Base-by-base conservation (phyloP, 2,797 vertebrate species). In the Heterohyrax brucei region DNA sequence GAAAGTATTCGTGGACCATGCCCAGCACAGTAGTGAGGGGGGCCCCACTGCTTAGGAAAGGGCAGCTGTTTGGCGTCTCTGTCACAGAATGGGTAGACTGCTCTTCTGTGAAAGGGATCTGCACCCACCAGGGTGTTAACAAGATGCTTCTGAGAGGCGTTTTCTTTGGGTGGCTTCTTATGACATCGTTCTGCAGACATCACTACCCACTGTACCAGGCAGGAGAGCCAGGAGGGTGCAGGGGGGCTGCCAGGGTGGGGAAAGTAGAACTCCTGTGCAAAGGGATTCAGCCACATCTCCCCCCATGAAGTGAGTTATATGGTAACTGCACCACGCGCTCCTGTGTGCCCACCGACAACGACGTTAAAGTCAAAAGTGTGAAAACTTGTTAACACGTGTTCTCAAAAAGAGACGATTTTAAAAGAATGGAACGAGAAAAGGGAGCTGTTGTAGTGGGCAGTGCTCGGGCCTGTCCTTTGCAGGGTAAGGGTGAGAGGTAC, bases 31-130 rank as follows among this genome's bases (percentile, higher is more conserved):
- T 78, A 73, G 33, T 50, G 86, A 90, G 39, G 46, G 46, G 39
- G 78, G 48, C 10, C 44, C 21, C 44, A 68, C 61, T 88, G 89
- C 53, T 92, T 24, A 84, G 86, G n/a, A 94, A 76, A 66, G 53
- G 21, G 7, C 50, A 85, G 24, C 28, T 39, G 46, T 75, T 83
- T 75, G 92, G 90, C 68, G 92, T 48, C n/a, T 91, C 48, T 53
- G 39, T 88, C 53, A 61, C 26, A 84, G 80, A 93, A 76, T 56
- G 28, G 26, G 2, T 53, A 44, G 87, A 53, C 24, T 13, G 48
- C 24, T 30, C 50, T 33, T 79, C 30, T 13, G 1, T 56, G 46
- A 68, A 79, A 68, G 30, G 19, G 30, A 39, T 53, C n/a, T 56
- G 18, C n/a, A 53, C 28, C n/a, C 61, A 89, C n/a, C 33, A 89